These are phyloP conservation scores for Neoscelio sp. DNA, from an alignment of 2,888 invertebrate genomes.

Conservation along the genomic window DNA sequence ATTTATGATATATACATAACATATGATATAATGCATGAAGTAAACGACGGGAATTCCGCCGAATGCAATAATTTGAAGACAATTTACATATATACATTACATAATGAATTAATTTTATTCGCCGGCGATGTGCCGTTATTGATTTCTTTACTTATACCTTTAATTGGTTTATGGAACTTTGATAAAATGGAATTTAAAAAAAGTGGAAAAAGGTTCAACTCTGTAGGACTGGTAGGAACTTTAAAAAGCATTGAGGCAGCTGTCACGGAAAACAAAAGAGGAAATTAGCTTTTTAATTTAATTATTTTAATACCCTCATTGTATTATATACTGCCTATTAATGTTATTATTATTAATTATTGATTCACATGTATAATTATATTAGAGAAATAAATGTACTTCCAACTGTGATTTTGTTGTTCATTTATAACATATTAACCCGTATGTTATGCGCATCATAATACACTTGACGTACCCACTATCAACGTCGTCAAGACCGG, in stretches of 20 bases:
- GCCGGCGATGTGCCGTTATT: constrained; percentile 19
- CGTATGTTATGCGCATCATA: too few species aligned
- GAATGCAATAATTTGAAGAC: constrained; percentile 27
- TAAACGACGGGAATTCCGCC: constrained; percentile 33
- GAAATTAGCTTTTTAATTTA: constrained; percentile 80
- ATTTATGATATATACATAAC: constrained; percentile 54
- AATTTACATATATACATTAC: constrained; percentile 19
- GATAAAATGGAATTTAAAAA: constrained; percentile 40
- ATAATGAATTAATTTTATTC: constrained; percentile 29
- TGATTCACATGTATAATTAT: constrained; percentile 78
- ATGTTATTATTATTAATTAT: constrained; percentile 79
- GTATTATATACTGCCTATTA: constrained; percentile 81
- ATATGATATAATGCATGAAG: constrained; percentile 31
- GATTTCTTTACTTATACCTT: constrained; percentile 35
- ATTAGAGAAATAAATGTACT: constrained; percentile 77
- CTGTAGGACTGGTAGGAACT: constrained; percentile 82
- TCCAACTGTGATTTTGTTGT: constrained; percentile 36
- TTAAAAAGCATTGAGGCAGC: constrained; percentile 83
- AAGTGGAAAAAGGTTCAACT: constrained; percentile 73
- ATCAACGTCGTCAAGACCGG: too few species aligned
- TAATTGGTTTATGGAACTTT: constrained; percentile 54
- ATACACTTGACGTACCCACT: too few species aligned
- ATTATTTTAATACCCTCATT: constrained; percentile 80
- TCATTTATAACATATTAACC: constrained; percentile 1
- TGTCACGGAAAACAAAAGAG: constrained; percentile 81